phyloP scores from a whole-genome alignment of 2,113 vertebrate genomes.

The Raphicerus campestris region DNA sequence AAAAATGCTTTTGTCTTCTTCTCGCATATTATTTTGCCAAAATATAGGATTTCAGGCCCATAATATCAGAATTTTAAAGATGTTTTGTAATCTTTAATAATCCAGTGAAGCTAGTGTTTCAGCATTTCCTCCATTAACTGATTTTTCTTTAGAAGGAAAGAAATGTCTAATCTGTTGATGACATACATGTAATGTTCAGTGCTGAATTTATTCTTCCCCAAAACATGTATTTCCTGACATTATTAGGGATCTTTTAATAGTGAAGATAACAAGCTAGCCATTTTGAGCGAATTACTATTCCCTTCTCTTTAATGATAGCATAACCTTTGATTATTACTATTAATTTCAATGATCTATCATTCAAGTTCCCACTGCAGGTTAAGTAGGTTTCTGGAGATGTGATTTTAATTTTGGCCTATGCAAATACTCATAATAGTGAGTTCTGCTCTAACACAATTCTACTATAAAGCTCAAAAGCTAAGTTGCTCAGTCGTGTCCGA shows the following conservation, averaged over 20 bases:
- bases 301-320: background rate
- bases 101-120: background rate
- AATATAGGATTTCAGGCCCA: background rate
- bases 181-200: background rate
- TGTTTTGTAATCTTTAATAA: background rate
- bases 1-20: background rate
- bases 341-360: background rate
- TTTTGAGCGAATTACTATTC: background rate
- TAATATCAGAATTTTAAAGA: background rate
- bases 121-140: background rate
- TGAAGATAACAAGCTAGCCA: background rate
- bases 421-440: background rate
- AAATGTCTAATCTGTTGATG: background rate
- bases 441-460: background rate
- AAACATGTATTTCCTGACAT: background rate
- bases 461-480: background rate
- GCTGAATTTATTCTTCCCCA: background rate
- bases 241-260: background rate
- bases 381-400: background rate
- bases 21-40: background rate
- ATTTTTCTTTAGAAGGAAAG: background rate
- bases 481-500: no score
- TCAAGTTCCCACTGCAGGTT: background rate
- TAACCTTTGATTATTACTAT: background rate
- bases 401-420: background rate